Percentiles rank a stretch among this genome's conserved stretches.
phyloP scores from a whole-genome alignment of 2,888 invertebrate species.

The Amblyteles armatorius region DNA sequence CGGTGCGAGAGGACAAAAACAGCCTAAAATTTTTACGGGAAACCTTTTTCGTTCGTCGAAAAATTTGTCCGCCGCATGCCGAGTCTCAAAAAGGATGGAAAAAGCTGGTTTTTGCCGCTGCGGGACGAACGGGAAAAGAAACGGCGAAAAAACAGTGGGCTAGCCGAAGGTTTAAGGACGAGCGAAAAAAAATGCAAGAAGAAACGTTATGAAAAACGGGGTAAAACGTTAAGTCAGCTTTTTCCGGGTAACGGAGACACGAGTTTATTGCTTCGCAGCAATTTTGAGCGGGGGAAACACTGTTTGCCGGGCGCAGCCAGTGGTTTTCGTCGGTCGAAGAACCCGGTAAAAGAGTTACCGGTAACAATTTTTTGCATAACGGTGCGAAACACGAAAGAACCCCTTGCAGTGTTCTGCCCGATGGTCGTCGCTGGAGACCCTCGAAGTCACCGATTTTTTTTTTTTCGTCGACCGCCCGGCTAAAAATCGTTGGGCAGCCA shows the following conservation, averaged over 20 bases:
- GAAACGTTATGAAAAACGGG: constrained; percentile 53
- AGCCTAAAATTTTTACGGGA: constrained; percentile 45
- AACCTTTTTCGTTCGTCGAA: constrained; percentile 42
- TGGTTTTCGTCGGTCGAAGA: neutral
- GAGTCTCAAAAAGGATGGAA: constrained; percentile 4
- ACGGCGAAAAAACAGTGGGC: constrained; percentile 23
- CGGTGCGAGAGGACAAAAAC: constrained; percentile 34
- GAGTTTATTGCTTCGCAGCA: constrained; percentile 55
- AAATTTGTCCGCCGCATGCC: neutral
- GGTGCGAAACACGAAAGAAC: constrained; percentile 24
- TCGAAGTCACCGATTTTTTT: constrained; percentile 42
- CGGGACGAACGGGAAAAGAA: constrained; percentile 29
- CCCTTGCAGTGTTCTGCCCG: neutral
- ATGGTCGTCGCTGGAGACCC: constrained; percentile 28
- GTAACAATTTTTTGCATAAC: constrained; percentile 47
- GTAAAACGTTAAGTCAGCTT: constrained; percentile 60
- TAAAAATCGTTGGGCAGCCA: constrained; percentile 5
- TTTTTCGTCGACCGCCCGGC: constrained; percentile 16
- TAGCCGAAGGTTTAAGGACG: neutral
- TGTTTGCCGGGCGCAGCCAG: neutral
- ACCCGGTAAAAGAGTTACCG: constrained; percentile 59
- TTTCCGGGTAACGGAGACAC: constrained; percentile 47
- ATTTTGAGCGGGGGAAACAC: constrained; percentile 40
- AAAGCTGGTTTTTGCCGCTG: neutral
- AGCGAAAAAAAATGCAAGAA: constrained; percentile 30